These are phyloP conservation scores for Cremastinae sp. DNA, from an alignment of 2,888 invertebrate species.

Conservation along the genomic window DNA sequence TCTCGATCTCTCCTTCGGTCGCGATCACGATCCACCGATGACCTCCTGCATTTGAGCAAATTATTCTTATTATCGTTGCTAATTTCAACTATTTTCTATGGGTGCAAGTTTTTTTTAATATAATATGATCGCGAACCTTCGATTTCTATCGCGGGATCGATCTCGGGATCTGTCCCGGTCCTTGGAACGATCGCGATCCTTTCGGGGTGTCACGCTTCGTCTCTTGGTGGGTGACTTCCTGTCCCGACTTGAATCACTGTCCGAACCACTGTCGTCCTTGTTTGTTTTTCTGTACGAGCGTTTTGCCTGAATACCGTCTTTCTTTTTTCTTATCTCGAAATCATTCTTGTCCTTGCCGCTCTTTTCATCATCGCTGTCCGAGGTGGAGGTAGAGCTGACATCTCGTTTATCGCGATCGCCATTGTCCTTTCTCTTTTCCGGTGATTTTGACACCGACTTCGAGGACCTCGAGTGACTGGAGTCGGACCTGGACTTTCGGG, in stretches of 20 bases:
- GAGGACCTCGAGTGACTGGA: slow-evolving; percentile 76
- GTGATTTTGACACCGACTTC: slow-evolving; percentile 76
- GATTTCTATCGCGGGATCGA: slow-evolving; percentile 79
- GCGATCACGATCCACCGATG: slow-evolving; percentile 80
- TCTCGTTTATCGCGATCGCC: slow-evolving; percentile 70
- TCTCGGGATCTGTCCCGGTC: slow-evolving; percentile 79
- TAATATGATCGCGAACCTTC: slow-evolving; percentile 72
- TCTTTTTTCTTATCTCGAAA: slow-evolving; percentile 88
- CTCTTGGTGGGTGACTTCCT: slow-evolving; percentile 80
- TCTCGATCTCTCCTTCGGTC: slow-evolving; percentile 79
- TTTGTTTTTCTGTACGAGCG: slow-evolving; percentile 92
- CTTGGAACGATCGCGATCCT: slow-evolving; percentile 78
- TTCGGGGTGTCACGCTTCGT: slow-evolving; percentile 76
- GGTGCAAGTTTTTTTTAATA: too few species aligned
- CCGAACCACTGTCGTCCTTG: slow-evolving; percentile 88
- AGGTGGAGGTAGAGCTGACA: slow-evolving; percentile 70
- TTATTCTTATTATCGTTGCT: slow-evolving; percentile 2
- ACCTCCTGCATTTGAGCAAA: slow-evolving; percentile 69
- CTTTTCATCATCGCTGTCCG: slow-evolving; percentile 74
- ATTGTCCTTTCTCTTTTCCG: slow-evolving; percentile 73
- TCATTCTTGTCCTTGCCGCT: slow-evolving; percentile 81
- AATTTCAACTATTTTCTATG: too few species aligned
- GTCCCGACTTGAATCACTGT: slow-evolving; percentile 82
- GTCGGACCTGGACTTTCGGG: slow-evolving; percentile 78
- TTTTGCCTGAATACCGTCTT: slow-evolving; percentile 92